phyloP scores from a whole-genome alignment of 2,113 vertebrate genomes.

The Cephalopterus ornatus region DNA sequence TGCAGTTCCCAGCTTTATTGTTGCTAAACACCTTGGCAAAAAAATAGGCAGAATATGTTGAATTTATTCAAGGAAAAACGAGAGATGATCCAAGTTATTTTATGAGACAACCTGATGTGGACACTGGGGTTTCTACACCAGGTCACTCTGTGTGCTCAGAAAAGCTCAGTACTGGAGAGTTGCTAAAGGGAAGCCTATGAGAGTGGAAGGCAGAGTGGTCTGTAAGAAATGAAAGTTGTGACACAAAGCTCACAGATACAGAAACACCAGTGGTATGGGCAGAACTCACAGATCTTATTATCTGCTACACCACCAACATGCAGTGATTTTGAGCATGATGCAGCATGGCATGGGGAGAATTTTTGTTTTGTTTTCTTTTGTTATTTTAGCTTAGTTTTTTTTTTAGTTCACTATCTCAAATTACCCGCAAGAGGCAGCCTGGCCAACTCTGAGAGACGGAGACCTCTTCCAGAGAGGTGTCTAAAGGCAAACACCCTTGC shows the following conservation, averaged over 20 bases:
- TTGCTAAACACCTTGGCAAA: constrained; percentile 62
- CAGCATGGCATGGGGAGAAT: not conserved
- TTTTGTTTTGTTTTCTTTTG: not conserved
- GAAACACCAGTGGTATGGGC: not conserved
- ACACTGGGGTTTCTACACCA: not conserved
- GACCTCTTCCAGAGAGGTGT: not conserved
- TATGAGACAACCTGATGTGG: constrained; percentile 12
- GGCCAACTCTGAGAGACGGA: not conserved
- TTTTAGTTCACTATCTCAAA: not conserved
- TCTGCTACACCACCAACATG: not conserved
- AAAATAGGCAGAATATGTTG: constrained; percentile 9
- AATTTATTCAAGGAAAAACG: constrained; percentile 53
- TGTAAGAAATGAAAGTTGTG: not conserved
- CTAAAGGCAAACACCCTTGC: not conserved
- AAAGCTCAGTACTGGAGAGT: not conserved
- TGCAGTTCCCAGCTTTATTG: constrained; percentile 31
- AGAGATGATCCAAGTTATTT: constrained; percentile 30
- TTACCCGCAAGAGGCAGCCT: not conserved
- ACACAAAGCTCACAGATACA: not conserved
- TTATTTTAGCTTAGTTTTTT: not conserved
- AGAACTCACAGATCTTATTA: not conserved
- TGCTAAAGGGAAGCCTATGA: not conserved
- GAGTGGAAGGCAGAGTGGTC: not conserved
- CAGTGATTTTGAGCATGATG: not conserved
- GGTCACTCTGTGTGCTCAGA: not conserved